Evolutionary conservation across 2,797 vertebrate species (phyloP).

Genomic region (Leontocebus nigricollis): DNA sequence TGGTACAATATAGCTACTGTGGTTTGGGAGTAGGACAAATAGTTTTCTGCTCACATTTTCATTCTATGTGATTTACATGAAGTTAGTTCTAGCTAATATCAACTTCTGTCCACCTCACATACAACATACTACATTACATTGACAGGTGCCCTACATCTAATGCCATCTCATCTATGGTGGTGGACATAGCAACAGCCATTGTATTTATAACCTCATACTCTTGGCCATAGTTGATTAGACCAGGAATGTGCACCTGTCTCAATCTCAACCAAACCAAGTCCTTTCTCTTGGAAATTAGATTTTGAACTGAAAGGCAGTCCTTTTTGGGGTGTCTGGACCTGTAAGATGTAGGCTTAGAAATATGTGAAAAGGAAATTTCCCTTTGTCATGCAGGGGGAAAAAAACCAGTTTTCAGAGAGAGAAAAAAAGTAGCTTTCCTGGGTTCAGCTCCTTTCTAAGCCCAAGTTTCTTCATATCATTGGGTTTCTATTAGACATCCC

Average conservation of each 20-base stretch:
- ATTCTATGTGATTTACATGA: constrained; percentile 15
- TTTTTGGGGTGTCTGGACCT: background rate
- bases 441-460: background rate
- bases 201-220: background rate
- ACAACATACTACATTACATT: background rate
- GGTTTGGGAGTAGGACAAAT: background rate
- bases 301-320: background rate
- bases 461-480: background rate
- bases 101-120: background rate
- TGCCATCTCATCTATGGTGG: background rate
- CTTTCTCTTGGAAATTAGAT: background rate
- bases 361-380: background rate
- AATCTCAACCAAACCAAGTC: background rate
- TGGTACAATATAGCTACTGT: background rate
- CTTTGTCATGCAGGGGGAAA: background rate
- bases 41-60: background rate
- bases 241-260: background rate
- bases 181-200: background rate
- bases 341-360: background rate
- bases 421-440: background rate
- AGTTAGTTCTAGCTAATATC: constrained; percentile 1
- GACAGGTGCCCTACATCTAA: background rate
- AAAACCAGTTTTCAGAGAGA: background rate
- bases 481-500: background rate
- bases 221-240: background rate